Percentiles rank a stretch among this genome's conserved stretches.
Evolutionary conservation across 2,113 vertebrate species (phyloP).

Genomic region (Melanerpes aurifrons): DNA sequence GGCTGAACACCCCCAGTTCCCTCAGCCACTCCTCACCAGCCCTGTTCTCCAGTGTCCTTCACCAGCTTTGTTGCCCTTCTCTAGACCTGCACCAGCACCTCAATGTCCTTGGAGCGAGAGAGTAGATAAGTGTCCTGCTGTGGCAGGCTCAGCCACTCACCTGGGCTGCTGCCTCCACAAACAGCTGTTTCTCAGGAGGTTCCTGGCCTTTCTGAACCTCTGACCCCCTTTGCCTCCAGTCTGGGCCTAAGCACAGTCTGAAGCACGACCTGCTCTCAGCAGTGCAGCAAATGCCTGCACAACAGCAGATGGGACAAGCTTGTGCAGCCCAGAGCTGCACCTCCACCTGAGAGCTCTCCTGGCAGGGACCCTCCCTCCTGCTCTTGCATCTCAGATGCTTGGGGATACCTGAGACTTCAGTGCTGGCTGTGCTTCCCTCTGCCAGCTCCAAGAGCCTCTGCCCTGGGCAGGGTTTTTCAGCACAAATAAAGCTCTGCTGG

Average conservation of each 20-base stretch:
- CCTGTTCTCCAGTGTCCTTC: too few relatives aligned
- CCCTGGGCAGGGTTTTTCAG: not conserved
- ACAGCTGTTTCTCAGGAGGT: not conserved
- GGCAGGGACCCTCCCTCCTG: not conserved
- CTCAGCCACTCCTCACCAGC: too few relatives aligned
- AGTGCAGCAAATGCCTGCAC: not conserved
- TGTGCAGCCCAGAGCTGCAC: not conserved
- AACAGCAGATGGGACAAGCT: not conserved
- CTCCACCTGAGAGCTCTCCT: not conserved
- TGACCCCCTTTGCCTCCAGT: not conserved
- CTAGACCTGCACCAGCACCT: too few relatives aligned
- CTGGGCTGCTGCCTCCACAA: not conserved
- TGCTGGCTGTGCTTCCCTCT: not conserved
- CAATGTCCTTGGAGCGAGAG: too few relatives aligned
- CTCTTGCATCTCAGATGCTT: not conserved
- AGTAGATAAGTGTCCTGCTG: not conserved
- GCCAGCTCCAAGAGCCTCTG: not conserved
- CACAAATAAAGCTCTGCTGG: not conserved
- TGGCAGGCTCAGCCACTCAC: not conserved
- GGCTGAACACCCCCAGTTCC: too few relatives aligned
- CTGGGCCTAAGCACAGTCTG: not conserved
- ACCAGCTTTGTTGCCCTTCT: too few relatives aligned
- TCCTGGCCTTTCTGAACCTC: not conserved
- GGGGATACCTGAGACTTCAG: not conserved
- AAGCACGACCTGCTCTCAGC: not conserved